Base-by-base conservation (phyloP, 2,797 vertebrate species). In the Microchirus variegatus region DNA sequence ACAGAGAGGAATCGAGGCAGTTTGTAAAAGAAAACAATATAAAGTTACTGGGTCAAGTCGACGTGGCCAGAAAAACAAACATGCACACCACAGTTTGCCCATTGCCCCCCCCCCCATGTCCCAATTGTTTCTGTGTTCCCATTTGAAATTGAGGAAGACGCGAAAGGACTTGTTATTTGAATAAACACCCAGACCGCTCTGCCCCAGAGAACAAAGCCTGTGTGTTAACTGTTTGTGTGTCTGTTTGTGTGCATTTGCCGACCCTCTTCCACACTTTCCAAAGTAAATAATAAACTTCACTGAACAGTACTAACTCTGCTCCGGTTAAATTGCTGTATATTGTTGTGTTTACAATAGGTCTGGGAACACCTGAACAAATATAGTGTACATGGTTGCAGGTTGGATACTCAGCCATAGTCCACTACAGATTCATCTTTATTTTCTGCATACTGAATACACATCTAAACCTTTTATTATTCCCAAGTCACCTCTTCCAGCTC, bases 141-240 rank as follows among this genome's bases (percentile, higher is more conserved):
- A 35, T 82, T 79, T 68, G 60, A 65, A 83, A 67, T 42, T 77
- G 83, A 85, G 22, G 70, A 78, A 85, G 80, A 90, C 79, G 85
- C 80, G 74, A 63, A 75, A 45, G 75, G 82, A 84, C 81, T 72
- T 72, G n/a, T 84, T 69, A 86, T 88, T 88, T 83, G 77, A 87
- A 85, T 83, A 73, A 67, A 70, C 78, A 63, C 19, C 37, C 60
- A 74, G 46, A 67, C 58, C 37, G 60, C 47, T 56, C 60, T 70
- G 58, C 58, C 80, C 82, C 51, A 58, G 63, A 71, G 77, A 67
- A 56, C 55, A 78, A 66, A 69, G 63, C 50, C 42, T 49, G 47
- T 10, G 2, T 59, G 43, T 67, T 37, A 22, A 53, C 26, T 63
- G 53, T 78, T 49, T 50, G 51, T 67, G 45, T 63, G 56, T 73